Percentiles rank a stretch among this genome's conserved stretches.
These are phyloP conservation scores for Corythornis leucogaster DNA, from an alignment of 2,797 vertebrate genomes.

Conservation along the genomic window DNA sequence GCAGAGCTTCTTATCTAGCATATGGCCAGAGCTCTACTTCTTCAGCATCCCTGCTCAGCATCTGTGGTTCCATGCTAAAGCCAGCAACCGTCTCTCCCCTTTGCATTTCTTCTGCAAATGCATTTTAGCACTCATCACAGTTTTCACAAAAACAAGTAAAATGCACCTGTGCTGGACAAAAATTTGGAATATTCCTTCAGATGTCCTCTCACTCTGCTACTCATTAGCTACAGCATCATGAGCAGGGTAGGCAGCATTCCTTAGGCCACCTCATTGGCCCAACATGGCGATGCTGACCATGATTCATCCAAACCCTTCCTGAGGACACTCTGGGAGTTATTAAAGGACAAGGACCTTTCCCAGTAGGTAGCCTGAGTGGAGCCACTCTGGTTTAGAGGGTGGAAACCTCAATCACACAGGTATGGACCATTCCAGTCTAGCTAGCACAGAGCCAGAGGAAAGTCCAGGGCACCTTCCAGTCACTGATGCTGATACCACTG, in stretches of 20 bases:
- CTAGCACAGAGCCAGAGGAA: neutral
- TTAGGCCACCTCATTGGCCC: neutral
- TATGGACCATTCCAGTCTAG: neutral
- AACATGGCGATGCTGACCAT: no score
- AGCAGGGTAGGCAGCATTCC: neutral
- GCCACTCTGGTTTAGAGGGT: neutral
- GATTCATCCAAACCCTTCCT: neutral
- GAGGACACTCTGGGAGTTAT: neutral
- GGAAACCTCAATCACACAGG: neutral
- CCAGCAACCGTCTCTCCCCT: neutral
- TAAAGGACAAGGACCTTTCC: neutral
- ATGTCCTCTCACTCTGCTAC: neutral
- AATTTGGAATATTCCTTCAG: neutral
- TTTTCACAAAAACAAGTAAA: neutral
- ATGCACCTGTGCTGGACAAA: neutral
- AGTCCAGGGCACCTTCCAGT: neutral
- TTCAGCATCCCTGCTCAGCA: neutral
- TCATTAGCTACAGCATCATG: neutral
- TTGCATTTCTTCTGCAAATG: neutral
- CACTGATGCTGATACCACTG: neutral
- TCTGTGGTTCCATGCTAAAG: neutral
- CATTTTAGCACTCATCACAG: accelerated
- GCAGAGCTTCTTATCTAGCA: neutral
- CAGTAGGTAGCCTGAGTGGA: neutral
- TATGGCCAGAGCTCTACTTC: neutral